Percentiles rank a stretch among this genome's conserved stretches.
Evolutionary conservation across 2,797 vertebrate species (phyloP).

Genomic region (Gallinago solitaria): DNA sequence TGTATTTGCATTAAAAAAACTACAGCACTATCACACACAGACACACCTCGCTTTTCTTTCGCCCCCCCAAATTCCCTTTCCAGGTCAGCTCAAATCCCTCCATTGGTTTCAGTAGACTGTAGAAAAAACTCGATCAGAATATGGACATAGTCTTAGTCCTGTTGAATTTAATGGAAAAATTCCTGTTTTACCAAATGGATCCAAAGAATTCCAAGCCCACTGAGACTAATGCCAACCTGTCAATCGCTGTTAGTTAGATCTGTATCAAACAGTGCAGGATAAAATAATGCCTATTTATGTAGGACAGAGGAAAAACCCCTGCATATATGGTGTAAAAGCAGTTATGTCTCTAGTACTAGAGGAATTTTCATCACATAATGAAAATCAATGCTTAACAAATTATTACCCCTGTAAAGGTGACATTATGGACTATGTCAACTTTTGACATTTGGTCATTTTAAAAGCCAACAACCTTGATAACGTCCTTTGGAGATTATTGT

Average conservation of each 20-base stretch:
- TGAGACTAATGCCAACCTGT: background rate
- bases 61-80: background rate
- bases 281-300: background rate
- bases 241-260: background rate
- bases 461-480: constrained; percentile 32
- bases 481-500: constrained; percentile 14
- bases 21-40: background rate
- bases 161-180: background rate
- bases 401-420: background rate
- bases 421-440: background rate
- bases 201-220: background rate
- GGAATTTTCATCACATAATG: background rate
- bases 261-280: background rate
- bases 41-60: rapidly evolving
- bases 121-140: background rate
- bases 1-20: background rate
- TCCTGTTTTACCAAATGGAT: background rate
- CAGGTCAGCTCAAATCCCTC: background rate
- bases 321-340: background rate
- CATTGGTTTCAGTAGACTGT: background rate
- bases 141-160: background rate
- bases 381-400: background rate
- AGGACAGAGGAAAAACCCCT: background rate
- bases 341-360: background rate
- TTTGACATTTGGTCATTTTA: constrained; percentile 22